Percentiles rank a stretch among this genome's conserved stretches.
phyloP scores from a whole-genome alignment of 1,140 invertebrate genomes.

The Drosophila nigrodunni region DNA sequence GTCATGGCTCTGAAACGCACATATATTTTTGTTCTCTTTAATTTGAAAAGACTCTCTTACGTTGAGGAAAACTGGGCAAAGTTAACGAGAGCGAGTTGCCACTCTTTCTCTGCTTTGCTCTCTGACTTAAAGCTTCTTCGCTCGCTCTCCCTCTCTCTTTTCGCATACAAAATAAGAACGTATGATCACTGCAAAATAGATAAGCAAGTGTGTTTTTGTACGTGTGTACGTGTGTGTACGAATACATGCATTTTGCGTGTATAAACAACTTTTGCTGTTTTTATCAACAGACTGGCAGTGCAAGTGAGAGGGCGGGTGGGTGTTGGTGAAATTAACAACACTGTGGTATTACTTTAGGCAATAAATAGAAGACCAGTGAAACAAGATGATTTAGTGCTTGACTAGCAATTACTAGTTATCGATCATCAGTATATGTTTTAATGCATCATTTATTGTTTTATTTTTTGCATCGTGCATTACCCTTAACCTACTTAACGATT shows the following conservation, averaged over 20 bases:
- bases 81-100: too few species aligned
- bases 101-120: too few species aligned
- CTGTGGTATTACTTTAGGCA: neutral
- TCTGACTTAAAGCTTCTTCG: too few species aligned
- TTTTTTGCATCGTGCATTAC: neutral
- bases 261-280: conserved; percentile 22
- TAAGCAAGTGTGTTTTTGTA: neutral
- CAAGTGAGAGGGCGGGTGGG: neutral
- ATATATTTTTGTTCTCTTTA: neutral
- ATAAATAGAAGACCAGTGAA: neutral
- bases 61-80: too few species aligned
- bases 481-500: neutral
- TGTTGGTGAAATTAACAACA: neutral
- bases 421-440: too few species aligned
- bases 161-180: too few species aligned
- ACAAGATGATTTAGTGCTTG: neutral
- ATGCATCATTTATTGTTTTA: neutral
- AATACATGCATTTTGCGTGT: conserved; percentile 7
- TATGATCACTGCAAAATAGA: neutral
- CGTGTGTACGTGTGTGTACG: neutral
- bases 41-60: neutral
- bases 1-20: neutral
- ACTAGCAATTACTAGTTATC: neutral
- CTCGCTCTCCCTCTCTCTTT: too few species aligned
- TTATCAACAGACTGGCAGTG: neutral